Evolutionary conservation across 1,140 invertebrate genomes (phyloP), one percentile per base, ranked within the genome.

Genomic region (Piezodorus guildinii): DNA sequence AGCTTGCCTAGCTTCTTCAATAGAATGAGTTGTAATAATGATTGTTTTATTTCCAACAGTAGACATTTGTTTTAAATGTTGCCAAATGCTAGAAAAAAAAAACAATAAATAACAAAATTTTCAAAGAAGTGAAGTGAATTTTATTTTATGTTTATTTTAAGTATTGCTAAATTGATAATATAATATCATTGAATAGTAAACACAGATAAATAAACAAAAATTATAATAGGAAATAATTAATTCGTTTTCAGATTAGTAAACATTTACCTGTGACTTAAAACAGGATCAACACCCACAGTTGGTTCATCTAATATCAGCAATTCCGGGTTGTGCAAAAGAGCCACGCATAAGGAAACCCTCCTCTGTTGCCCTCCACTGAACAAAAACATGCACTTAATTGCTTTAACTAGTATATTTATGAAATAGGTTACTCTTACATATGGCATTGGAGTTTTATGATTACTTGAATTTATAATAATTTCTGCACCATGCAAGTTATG

Each of bases 1-100:
- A 16, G 90, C 88, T 72, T 90, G 84, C 70, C 85, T 82, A 3
- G 91, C 85, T 76, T 96, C 93, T 71, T 96, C 92, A 52, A 95
- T 93, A 70, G 96, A 96, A 77, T 96, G 93, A 15, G 93, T 96
- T 0, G 93, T 96, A 59, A 96, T 93, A 45, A 96, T 84, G 27
- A 90, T 80, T 1, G 86, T 83, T 30, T 83, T 85, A 23, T 82
- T 80, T 10, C 74, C 70, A 34, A 72, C 74, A 58, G 69, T 70
- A 34, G 80, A 75, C 45, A 83, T 73, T 17, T 76, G 74, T 10
- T 81, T 69, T 45, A 83, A 69, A 69, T 84, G 80, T 52, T 80
- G 75, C 82, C 82, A 84, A 62, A 84, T 68, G 58, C 69, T 69
- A 46, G 19, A 67, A 68, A 19, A 12, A 39, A 10, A 39, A 4